Evolutionary conservation across 2,797 vertebrate genomes (phyloP).

Genomic region (Oreortyx pictus): DNA sequence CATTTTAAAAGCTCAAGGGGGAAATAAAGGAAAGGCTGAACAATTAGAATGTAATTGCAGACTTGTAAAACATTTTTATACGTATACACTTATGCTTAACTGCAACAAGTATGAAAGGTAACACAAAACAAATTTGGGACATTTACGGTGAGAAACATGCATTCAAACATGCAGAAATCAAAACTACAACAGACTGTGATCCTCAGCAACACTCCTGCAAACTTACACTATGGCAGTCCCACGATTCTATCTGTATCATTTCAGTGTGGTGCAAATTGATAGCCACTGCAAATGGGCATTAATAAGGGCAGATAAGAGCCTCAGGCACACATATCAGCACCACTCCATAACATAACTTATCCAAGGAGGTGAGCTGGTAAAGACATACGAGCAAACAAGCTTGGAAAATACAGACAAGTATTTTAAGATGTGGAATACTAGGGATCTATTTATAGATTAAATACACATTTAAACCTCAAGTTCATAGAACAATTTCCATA

Average conservation of each 20-base stretch:
- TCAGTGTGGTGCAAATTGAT: slow-evolving; percentile 20
- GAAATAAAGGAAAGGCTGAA: slow-evolving; percentile 38
- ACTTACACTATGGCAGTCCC: background rate
- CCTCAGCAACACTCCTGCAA: background rate
- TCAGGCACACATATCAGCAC: background rate
- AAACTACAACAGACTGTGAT: background rate
- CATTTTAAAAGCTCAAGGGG: slow-evolving; percentile 37
- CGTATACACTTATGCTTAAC: background rate
- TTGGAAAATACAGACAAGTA: background rate
- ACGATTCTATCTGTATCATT: background rate
- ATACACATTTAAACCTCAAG: background rate
- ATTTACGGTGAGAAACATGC: background rate
- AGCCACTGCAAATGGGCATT: slow-evolving; percentile 48
- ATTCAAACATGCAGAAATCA: background rate
- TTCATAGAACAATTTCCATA: background rate
- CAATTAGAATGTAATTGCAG: slow-evolving; percentile 50
- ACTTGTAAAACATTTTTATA: slow-evolving; percentile 4
- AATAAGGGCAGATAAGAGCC: slow-evolving; percentile 49
- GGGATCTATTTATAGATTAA: background rate
- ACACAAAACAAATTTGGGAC: background rate
- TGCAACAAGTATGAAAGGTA: background rate
- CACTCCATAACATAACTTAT: background rate
- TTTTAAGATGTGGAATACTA: background rate
- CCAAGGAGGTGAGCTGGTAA: background rate
- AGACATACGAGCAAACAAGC: slow-evolving; percentile 33